Evolutionary conservation across 2,113 vertebrate species (phyloP), one percentile per base, ranked within the genome.

Genomic region (Eublepharis macularius): DNA sequence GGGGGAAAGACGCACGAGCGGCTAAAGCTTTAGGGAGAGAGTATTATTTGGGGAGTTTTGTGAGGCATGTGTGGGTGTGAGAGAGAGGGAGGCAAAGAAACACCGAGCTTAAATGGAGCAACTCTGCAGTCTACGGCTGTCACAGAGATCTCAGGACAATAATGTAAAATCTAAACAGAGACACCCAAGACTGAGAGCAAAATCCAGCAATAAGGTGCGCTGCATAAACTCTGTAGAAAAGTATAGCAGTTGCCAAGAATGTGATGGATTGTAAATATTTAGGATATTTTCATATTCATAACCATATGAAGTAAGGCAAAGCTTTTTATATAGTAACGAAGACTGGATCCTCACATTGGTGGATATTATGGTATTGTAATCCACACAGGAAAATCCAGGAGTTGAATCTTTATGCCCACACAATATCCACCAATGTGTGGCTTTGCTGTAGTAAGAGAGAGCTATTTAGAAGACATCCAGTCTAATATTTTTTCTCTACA

Each of bases 61-160:
- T 24, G 21, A 63, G 26, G 26, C 5, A 9, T 63, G 60, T 63
- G 60, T 29, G 60, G 26, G 26, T 10, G 24, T 63, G 60, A 19
- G 51, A 60, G 32, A 54, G 17, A 69, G 65, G 24, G 4, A 57
- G 26, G 86, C 49, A 72, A 73, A 74, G 54, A 26, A n/a, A 34
- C 54, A n/a, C 45, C 43, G 66, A 82, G 63, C 4, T 57, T 36
- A 16, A 34, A 29, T 12, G 17, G 51, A 63, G 21, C 24, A 49
- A 43, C 74, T 63, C 54, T 39, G 29, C 54, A 39, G 43, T 47
- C 3, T 32, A 21, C 76, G 81, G 41, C 80, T 63, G n/a, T 41
- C 0, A 0, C 2, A 13, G 0, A 0, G n/a, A 41, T 75, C 13
- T 0, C 14, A 0, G 34, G 29, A 63, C 34, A 43, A 70, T 16